phyloP scores from a whole-genome alignment of 2,888 invertebrate species.

The Drosophila leonis region DNA sequence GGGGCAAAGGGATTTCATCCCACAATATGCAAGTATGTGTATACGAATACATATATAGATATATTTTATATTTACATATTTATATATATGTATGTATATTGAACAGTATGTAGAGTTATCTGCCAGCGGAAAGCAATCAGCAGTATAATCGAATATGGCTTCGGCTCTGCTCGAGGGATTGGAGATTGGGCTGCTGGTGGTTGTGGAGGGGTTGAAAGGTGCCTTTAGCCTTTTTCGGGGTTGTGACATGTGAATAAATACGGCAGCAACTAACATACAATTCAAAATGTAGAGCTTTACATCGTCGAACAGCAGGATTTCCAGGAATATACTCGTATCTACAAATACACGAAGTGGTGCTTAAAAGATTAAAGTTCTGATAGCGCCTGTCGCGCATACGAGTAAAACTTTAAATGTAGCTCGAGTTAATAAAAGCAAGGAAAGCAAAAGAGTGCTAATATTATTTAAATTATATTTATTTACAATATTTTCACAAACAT shows the following conservation, averaged over 20 bases:
- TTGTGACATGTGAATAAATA: constrained; percentile 59
- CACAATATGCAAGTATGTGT: not conserved
- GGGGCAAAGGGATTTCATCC: not conserved
- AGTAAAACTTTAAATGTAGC: constrained; percentile 3
- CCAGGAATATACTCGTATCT: not conserved
- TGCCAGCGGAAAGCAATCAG: constrained; percentile 78
- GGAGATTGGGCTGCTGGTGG: constrained; percentile 5
- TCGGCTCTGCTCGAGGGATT: constrained; percentile 30
- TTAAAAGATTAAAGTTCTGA: not conserved
- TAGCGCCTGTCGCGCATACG: not conserved
- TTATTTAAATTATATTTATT: no score
- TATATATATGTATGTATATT: not conserved
- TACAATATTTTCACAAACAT: no score
- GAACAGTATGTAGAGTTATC: constrained; percentile 12
- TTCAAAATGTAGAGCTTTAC: constrained; percentile 31
- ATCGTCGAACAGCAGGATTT: constrained; percentile 18
- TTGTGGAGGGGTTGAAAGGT: constrained; percentile 6
- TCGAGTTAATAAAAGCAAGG: not conserved
- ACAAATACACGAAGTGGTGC: constrained; percentile 3
- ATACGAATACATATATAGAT: not conserved
- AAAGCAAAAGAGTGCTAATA: not conserved
- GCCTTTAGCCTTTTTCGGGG: constrained; percentile 44
- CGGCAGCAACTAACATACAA: constrained; percentile 10
- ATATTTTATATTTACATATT: not conserved
- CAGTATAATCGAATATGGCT: constrained; percentile 77